Conservation (phyloP, 2,888 invertebrate species). For the Lapara coniferarum region DNA sequence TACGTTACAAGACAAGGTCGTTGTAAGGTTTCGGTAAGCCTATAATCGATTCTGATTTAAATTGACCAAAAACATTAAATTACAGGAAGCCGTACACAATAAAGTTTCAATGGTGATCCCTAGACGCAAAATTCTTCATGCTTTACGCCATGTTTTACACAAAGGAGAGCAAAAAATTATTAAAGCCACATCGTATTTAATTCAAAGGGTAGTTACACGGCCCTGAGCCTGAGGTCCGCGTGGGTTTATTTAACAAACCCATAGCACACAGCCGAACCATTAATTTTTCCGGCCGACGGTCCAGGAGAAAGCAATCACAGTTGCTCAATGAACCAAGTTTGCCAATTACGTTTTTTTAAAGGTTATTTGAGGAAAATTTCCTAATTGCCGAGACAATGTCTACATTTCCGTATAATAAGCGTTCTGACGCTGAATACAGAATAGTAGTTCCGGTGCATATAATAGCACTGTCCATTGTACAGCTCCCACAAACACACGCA, state of each 20-base stretch:
- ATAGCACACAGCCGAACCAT: constrained; percentile 59
- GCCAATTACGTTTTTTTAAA: constrained; percentile 75
- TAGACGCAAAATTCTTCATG: constrained; percentile 25
- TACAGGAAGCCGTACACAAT: constrained; percentile 23
- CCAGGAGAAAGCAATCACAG: constrained; percentile 69
- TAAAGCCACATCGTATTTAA: constrained; percentile 45
- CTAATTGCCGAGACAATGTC: constrained; percentile 60
- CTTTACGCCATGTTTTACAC: constrained; percentile 27
- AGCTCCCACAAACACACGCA: no score
- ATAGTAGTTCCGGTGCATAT: neutral
- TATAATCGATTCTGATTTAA: constrained; percentile 24
- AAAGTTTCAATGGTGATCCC: constrained; percentile 25
- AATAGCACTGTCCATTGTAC: neutral
- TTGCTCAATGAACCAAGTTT: constrained; percentile 73
- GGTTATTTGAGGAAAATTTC: constrained; percentile 67
- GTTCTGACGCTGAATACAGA: neutral
- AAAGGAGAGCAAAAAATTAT: constrained; percentile 39
- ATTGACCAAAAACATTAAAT: constrained; percentile 27
- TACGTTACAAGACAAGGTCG: constrained; percentile 13
- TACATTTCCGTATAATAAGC: neutral
- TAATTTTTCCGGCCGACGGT: constrained; percentile 63
- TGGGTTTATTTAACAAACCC: constrained; percentile 39
- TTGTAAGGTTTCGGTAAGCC: constrained; percentile 20
- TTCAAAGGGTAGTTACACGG: constrained; percentile 44
- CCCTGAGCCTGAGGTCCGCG: constrained; percentile 13